phyloP scores from a whole-genome alignment of 2,888 invertebrate genomes.

The Megalurothrips usitatus region DNA sequence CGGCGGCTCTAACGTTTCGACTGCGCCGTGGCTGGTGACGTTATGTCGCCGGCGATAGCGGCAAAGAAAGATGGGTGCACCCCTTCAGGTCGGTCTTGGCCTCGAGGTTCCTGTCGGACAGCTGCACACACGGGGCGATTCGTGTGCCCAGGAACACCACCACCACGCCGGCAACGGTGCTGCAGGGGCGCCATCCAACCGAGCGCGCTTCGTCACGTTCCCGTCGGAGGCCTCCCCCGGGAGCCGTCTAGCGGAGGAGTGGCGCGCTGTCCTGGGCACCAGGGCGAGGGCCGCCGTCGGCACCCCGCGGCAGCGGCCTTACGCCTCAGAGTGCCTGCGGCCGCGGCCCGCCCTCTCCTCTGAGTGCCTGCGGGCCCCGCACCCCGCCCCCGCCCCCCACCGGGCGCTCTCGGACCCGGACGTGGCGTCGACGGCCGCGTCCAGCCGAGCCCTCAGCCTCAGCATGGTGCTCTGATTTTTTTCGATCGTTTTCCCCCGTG shows the following conservation, averaged over 20 bases:
- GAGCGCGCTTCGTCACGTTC: slow-evolving; percentile 6
- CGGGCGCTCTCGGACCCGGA: background rate
- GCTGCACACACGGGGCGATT: too few relatives aligned
- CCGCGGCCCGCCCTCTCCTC: background rate
- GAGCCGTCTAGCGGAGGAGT: background rate
- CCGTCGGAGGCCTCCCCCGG: background rate
- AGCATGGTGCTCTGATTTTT: too few relatives aligned
- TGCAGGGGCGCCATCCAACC: background rate
- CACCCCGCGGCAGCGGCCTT: background rate
- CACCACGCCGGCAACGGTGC: background rate
- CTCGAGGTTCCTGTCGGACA: too few relatives aligned
- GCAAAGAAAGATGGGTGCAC: too few relatives aligned
- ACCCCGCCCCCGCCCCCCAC: background rate
- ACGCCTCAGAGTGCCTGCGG: background rate
- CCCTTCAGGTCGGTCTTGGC: too few relatives aligned
- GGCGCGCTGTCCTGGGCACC: background rate
- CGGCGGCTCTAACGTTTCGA: too few relatives aligned
- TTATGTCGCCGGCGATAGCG: too few relatives aligned
- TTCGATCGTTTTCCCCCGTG: too few relatives aligned
- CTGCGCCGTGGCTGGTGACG: too few relatives aligned
- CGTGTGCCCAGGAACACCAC: background rate
- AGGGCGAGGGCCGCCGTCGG: background rate
- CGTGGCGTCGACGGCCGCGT: background rate
- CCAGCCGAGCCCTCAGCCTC: background rate
- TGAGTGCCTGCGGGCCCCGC: background rate